Evolutionary conservation across 2,113 vertebrate genomes (phyloP), one percentile per base, ranked within the genome.

Genomic region (Neodon shergylaensis): DNA sequence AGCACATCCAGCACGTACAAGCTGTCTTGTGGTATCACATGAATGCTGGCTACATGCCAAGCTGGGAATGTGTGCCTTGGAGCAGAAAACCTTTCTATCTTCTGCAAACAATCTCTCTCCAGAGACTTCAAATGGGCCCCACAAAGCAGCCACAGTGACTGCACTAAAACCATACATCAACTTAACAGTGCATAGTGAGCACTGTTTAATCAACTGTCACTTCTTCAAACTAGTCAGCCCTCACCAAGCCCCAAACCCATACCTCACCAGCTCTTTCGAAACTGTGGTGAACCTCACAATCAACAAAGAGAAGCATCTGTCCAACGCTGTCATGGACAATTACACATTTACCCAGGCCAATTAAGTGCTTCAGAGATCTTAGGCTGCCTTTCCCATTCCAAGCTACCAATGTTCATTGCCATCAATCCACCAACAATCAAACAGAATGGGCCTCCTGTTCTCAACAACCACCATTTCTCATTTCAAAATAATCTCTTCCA

Each of bases 41-140:
- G 22, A 95, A 88, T 78, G 61, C 85, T 91, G 95, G 81, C 61
- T 93, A 70, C 54, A 65, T 49, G 85, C 85, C 92, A 88, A 63
- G 88, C 39, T 76, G n/a, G 33, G 94, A 94, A 88, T 79, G 78
- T 61, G 54, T 83, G 63, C 86, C 86, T 96, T 52, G 47, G 66
- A 70, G 89, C 54, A 95, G 87, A 66, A 92, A 92, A 77, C 61
- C 8, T 91, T 95, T 49, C 39, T 8, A 86, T 74, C 66, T 96
- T 92, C 92, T 96, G 47, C 61, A 83, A 44, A 83, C 5, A 72
- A 78, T 91, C 78, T 93, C 61, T 94, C 76, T 95, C 82, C 68
- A 88, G 1, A 91, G 44, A 94, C 17, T 81, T 73, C 44, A 96
- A 92, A 89, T 16, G 44, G 72, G 49, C 16, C 49, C 42, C 36